A percentile compares a stretch with the other conserved stretches of the same genome.
These are phyloP conservation scores for Malurus leucopterus DNA, from an alignment of 2,797 vertebrate species.

Conservation along the genomic window DNA sequence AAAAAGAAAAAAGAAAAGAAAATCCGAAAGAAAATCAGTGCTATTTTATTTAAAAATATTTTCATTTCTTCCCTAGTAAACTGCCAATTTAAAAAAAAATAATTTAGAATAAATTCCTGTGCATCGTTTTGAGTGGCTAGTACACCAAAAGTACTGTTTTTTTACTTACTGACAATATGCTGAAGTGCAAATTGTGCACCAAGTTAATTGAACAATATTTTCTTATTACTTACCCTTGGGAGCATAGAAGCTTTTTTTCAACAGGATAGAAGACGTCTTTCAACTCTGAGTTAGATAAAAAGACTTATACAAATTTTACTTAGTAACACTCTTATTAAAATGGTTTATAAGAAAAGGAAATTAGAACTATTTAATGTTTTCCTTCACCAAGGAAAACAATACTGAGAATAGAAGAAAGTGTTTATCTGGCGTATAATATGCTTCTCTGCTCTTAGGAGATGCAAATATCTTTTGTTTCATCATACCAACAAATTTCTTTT, in stretches of 20 bases:
- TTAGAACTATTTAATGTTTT: not conserved
- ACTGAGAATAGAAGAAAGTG: not conserved
- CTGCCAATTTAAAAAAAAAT: not conserved
- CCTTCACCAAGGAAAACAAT: conserved; percentile 1
- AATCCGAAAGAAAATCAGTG: not conserved
- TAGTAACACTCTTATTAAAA: not conserved
- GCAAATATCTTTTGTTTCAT: not conserved
- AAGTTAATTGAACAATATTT: conserved; percentile 49
- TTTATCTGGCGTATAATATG: not conserved
- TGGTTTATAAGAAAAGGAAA: conserved; percentile 10
- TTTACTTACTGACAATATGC: not conserved
- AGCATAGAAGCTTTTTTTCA: conserved; percentile 30
- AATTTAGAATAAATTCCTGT: not conserved
- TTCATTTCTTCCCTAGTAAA: not conserved
- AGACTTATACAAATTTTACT: not conserved
- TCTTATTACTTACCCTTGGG: conserved; percentile 36
- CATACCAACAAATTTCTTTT: not conserved
- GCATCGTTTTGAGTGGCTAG: not conserved
- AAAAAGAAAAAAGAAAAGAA: not conserved
- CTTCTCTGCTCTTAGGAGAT: conserved; percentile 8
- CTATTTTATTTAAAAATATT: not conserved
- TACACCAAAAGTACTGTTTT: not conserved
- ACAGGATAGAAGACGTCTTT: conserved; percentile 52
- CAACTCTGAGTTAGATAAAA: not conserved
- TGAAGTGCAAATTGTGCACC: conserved; percentile 34